Conservation (phyloP, 2,113 vertebrate species). For the Scortum barcoo region DNA sequence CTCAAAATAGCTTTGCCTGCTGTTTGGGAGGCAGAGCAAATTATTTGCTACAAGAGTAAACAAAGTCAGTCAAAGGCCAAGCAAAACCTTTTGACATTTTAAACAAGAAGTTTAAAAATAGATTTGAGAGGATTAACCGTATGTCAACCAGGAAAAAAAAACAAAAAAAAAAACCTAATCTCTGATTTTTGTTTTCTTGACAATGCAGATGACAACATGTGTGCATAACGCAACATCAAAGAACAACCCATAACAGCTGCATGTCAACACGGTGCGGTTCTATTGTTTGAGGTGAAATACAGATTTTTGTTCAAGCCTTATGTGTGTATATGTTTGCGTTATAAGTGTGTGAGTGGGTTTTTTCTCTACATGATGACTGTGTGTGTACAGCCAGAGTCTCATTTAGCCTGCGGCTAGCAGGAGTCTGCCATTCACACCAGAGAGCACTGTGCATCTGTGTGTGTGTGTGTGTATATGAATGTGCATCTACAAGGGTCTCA, state of each 20-base stretch:
- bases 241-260: slow-evolving; percentile 62
- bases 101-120: slow-evolving; percentile 63
- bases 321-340: slow-evolving; percentile 27
- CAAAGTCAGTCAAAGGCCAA: slow-evolving; percentile 66
- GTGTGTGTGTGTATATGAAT: slow-evolving; percentile 9
- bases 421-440: slow-evolving; percentile 51
- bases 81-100: slow-evolving; percentile 68
- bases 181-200: slow-evolving; percentile 50
- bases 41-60: slow-evolving; percentile 63
- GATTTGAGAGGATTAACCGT: slow-evolving; percentile 62
- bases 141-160: slow-evolving; percentile 19
- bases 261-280: slow-evolving; percentile 27
- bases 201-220: slow-evolving; percentile 53
- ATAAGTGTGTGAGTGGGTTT: slow-evolving; percentile 13
- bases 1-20: slow-evolving; percentile 67
- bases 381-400: slow-evolving; percentile 39
- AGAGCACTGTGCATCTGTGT: slow-evolving; percentile 14
- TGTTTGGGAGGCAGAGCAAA: slow-evolving; percentile 62
- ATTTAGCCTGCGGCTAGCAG: slow-evolving; percentile 48
- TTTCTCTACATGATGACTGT: slow-evolving; percentile 27
- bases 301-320: slow-evolving; percentile 35
- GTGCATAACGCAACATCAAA: slow-evolving; percentile 73
- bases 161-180: slow-evolving; percentile 30
- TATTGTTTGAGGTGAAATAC: slow-evolving; percentile 48
- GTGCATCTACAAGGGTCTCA: not conserved